Percentiles rank a stretch among this genome's conserved stretches.
Evolutionary conservation across 1,140 invertebrate genomes (phyloP).

Genomic region (Sitophilus oryzae): DNA sequence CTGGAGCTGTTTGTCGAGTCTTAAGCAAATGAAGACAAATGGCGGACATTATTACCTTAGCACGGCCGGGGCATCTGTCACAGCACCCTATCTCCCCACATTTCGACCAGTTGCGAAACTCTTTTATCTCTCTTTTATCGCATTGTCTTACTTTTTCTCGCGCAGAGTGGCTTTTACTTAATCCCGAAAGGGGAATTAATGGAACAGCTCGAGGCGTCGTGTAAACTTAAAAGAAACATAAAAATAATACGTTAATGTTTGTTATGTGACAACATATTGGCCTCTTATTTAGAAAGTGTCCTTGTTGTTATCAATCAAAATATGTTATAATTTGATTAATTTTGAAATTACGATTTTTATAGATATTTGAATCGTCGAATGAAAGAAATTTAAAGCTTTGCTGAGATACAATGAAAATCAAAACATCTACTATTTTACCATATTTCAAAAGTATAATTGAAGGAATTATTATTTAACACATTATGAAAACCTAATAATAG

Average conservation of each 20-base stretch:
- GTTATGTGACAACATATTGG: no score
- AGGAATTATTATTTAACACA: no score
- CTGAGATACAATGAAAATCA: no score
- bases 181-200: background rate
- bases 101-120: background rate
- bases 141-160: background rate
- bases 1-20: conserved; percentile 32
- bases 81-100: conserved; percentile 4
- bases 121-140: background rate
- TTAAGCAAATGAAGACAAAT: conserved; percentile 44
- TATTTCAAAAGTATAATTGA: no score
- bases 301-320: no score
- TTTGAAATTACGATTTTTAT: no score
- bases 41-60: conserved; percentile 43
- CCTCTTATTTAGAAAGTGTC: no score
- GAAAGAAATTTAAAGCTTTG: no score
- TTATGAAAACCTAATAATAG: no score
- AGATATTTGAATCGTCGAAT: no score
- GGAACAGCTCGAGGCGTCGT: background rate
- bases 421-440: no score
- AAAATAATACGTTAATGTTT: background rate
- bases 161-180: background rate
- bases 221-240: background rate
- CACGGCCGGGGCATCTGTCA: conserved; percentile 38
- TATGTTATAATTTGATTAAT: no score